Base-by-base conservation (phyloP, 2,113 vertebrate species). In the Poicephalus gulielmi region DNA sequence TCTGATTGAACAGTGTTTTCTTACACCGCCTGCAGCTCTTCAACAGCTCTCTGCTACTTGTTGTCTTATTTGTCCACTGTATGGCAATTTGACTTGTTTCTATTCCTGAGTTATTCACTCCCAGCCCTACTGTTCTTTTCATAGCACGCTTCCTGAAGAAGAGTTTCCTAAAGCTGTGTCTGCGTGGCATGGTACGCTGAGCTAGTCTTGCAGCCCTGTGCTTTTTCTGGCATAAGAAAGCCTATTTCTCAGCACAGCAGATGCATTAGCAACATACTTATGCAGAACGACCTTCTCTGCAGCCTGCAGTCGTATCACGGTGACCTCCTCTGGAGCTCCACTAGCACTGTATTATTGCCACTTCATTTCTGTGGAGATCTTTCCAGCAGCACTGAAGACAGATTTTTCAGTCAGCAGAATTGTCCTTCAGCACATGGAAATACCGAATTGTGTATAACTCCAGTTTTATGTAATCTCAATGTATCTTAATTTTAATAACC, bases 301-400 rank as follows among this genome's bases (percentile, higher is more conserved):
- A 57, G 17, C 22, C 28, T 50, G 7, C 47, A n/a, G 14, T 47
- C 31, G 22, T 52, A 30, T 66, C 64, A 68, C 4, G 71, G 76
- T 90, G 83, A 78, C 28, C 19, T 67, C 35, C 83, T 25, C 80
- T 90, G 73, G 67, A 71, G 41, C 86, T 19, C 19, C 44, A 14
- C 43, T 30, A 6, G 37, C 44, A 7, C 33, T 41, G 27, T 47
- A 1, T 33, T 39, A 13, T n/a, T 39, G 27, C 68, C 0, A 0
- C 57, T 78, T 88, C 33, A 3, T 22, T 83, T 75, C 64, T 37
- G 22, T 41, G 49, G 17, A 52, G 57, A 28, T 18, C 69, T 59
- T 82, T 84, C 33, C 37, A 41, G 67, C 18, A 18, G 39, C 30
- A 43, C 33, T 3, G 27, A 76, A n/a, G 27, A 33, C 43, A 44